Conservation (phyloP, 2,888 invertebrate species). For the Leucozona laternaria region DNA sequence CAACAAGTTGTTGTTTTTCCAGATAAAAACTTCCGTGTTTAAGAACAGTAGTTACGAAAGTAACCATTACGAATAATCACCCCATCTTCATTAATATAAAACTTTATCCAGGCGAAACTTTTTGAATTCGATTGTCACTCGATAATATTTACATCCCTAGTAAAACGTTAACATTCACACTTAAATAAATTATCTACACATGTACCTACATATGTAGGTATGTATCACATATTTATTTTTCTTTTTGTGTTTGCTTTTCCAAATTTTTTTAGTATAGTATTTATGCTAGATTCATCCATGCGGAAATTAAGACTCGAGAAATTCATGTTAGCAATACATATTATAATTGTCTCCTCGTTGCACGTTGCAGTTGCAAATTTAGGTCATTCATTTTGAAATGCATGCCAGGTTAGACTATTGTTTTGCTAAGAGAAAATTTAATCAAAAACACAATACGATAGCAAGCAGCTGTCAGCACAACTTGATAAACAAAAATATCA, state of each 20-base stretch:
- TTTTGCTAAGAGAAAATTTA: slow-evolving; percentile 15
- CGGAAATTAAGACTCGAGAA: background rate
- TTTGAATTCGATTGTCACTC: background rate
- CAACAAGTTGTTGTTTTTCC: background rate
- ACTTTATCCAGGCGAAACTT: background rate
- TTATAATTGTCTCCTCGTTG: slow-evolving; percentile 1
- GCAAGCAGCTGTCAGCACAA: background rate
- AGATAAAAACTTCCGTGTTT: background rate
- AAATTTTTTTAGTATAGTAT: background rate
- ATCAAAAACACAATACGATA: background rate
- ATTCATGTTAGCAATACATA: background rate
- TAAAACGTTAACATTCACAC: background rate
- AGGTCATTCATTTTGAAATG: slow-evolving; percentile 7
- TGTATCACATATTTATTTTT: no score
- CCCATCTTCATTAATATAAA: background rate
- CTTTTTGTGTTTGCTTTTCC: background rate
- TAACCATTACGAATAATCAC: background rate
- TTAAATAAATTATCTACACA: background rate
- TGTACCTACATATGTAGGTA: no score
- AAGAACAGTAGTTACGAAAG: background rate
- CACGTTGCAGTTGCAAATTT: slow-evolving; percentile 8
- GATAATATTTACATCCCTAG: background rate
- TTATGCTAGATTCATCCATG: background rate
- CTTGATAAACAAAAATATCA: background rate
- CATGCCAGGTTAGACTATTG: slow-evolving; percentile 4